Evolutionary conservation across 2,888 invertebrate species (phyloP).

Genomic region (Linnaemya vulpina): DNA sequence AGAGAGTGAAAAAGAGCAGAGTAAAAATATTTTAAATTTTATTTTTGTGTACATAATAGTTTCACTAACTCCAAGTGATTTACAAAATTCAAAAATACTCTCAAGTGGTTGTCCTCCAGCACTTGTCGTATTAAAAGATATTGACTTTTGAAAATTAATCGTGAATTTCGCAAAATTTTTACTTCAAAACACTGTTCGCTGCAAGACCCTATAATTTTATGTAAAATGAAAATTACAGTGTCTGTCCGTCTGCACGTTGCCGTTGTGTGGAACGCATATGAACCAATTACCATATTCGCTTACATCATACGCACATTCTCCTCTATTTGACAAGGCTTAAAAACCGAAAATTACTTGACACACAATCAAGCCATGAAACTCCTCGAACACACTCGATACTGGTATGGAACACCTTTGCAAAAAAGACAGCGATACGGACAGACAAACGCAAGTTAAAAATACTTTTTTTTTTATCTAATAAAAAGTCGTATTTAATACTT

Average conservation of each 20-base stretch:
- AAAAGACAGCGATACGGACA: background rate
- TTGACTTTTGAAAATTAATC: too few relatives aligned
- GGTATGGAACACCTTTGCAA: slow-evolving; percentile 29
- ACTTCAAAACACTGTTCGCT: background rate
- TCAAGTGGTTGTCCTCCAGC: too few relatives aligned
- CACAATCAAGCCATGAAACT: slow-evolving; percentile 46
- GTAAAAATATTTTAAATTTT: too few relatives aligned
- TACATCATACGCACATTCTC: slow-evolving; percentile 72
- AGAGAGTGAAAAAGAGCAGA: too few relatives aligned
- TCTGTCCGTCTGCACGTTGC: background rate
- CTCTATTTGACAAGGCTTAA: slow-evolving; percentile 58
- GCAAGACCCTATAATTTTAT: background rate
- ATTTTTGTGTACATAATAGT: too few relatives aligned
- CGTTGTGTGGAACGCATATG: slow-evolving; percentile 48
- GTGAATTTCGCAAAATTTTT: background rate
- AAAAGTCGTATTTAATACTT: slow-evolving; percentile 27
- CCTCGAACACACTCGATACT: background rate
- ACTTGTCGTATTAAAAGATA: too few relatives aligned
- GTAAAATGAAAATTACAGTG: background rate
- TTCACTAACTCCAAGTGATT: too few relatives aligned
- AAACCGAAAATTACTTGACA: slow-evolving; percentile 60
- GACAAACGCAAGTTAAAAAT: background rate
- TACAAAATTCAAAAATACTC: too few relatives aligned
- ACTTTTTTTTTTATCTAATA: slow-evolving; percentile 32
- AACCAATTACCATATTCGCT: slow-evolving; percentile 67